phyloP scores from a whole-genome alignment of 2,888 invertebrate species.

The Eupsilia transversa region DNA sequence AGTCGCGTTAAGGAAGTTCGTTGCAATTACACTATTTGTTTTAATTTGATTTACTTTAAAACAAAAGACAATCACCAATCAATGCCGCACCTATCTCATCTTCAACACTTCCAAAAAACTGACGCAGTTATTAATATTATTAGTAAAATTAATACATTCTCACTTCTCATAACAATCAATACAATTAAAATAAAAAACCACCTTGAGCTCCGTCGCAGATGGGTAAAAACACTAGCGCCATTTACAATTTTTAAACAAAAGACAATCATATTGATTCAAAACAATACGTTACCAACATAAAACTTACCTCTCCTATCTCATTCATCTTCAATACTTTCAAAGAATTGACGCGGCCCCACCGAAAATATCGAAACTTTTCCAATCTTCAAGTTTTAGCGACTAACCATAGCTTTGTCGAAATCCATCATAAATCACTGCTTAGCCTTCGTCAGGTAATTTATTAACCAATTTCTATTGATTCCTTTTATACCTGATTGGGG shows the following conservation, averaged over 20 bases:
- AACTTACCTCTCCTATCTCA: conserved; percentile 5
- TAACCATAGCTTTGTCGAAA: conserved; percentile 36
- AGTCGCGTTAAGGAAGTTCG: too few relatives aligned
- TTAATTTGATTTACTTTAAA: too few relatives aligned
- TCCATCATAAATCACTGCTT: conserved; percentile 47
- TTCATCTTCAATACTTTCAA: conserved; percentile 33
- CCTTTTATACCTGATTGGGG: not conserved
- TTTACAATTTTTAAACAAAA: conserved; percentile 2
- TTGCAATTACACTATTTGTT: not conserved
- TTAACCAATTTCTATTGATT: conserved; percentile 16
- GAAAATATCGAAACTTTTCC: conserved; percentile 59
- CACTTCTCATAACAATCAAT: too few relatives aligned
- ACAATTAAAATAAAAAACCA: not conserved
- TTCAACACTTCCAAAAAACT: too few relatives aligned
- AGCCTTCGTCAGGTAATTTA: conserved; percentile 47
- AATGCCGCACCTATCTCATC: too few relatives aligned
- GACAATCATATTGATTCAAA: too few relatives aligned
- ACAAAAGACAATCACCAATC: too few relatives aligned
- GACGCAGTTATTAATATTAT: too few relatives aligned
- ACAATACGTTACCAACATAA: not conserved
- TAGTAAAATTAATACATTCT: too few relatives aligned
- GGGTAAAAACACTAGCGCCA: not conserved
- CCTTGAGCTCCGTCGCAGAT: not conserved
- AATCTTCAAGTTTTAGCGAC: conserved; percentile 53
- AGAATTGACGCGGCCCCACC: conserved; percentile 36